These are phyloP conservation scores for Choloepus didactylus DNA, from an alignment of 2,797 vertebrate species.

Conservation along the genomic window DNA sequence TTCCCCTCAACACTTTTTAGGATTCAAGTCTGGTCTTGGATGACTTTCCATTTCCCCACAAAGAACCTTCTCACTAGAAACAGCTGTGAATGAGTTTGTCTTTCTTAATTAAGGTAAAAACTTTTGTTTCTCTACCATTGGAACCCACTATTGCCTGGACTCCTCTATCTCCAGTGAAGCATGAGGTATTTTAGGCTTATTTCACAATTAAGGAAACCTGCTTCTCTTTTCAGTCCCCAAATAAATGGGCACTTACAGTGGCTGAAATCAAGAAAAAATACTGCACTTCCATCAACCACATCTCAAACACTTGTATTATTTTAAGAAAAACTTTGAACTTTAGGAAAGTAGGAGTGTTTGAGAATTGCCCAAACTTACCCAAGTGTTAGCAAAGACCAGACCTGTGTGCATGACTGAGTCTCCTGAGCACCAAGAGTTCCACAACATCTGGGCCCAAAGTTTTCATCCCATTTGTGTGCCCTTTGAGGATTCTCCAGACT, in stretches of 20 bases:
- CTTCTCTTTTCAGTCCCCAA: neutral
- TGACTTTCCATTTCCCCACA: neutral
- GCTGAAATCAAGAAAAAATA: neutral
- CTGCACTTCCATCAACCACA: neutral
- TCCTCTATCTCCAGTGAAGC: neutral
- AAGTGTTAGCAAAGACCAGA: neutral
- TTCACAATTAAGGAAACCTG: neutral
- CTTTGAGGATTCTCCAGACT: slow-evolving; percentile 16
- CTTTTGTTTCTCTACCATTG: neutral
- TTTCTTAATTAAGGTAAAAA: neutral
- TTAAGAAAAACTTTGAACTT: neutral
- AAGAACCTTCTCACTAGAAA: neutral
- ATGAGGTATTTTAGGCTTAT: neutral
- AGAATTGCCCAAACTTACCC: slow-evolving; percentile 52
- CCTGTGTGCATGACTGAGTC: slow-evolving; percentile 48
- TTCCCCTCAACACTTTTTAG: neutral
- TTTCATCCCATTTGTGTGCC: neutral
- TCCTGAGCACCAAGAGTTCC: neutral
- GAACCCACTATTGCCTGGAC: neutral
- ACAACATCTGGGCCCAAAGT: neutral
- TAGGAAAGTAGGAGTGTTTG: neutral
- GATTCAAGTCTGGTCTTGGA: neutral
- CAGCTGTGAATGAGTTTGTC: neutral
- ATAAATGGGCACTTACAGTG: neutral
- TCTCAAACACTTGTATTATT: neutral